Evolutionary conservation across 2,797 vertebrate genomes (phyloP).

Genomic region (Toxotes lorentzi): DNA sequence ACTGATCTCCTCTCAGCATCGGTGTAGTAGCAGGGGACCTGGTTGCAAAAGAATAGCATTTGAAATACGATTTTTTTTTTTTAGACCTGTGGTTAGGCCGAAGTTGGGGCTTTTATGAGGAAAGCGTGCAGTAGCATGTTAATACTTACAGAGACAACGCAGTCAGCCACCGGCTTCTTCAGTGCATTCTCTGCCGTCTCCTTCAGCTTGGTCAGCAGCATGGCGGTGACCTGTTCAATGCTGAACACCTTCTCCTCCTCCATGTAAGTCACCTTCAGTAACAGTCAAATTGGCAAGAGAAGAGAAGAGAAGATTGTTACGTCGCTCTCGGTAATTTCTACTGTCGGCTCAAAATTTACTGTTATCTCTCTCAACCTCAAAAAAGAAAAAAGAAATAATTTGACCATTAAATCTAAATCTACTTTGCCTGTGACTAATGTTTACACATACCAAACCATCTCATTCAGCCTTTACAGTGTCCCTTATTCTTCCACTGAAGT

Average conservation of each 20-base stretch:
- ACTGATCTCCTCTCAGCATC: conserved; percentile 97
- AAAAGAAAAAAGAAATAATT: too few relatives aligned
- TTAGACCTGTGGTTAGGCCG: background rate
- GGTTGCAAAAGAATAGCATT: conserved; percentile 32
- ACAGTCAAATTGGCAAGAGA: background rate
- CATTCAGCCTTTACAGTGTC: background rate
- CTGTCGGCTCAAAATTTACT: background rate
- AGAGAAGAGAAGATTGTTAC: background rate
- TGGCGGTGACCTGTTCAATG: conserved; percentile 93
- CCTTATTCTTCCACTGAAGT: background rate
- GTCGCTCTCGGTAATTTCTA: background rate
- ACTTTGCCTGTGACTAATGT: background rate
- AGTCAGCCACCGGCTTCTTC: conserved; percentile 98
- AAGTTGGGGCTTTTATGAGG: background rate
- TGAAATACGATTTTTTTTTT: background rate
- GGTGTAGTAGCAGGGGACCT: conserved; percentile 97
- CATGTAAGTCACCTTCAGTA: conserved; percentile 94
- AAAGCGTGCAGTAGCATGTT: conserved; percentile 20
- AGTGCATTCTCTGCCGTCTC: conserved; percentile 95
- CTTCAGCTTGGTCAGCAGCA: conserved; percentile 97
- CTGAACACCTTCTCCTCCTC: conserved; percentile 97
- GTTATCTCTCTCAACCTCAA: too few relatives aligned
- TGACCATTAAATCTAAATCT: background rate
- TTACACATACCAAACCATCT: background rate
- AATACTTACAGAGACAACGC: conserved; percentile 96